Evolutionary conservation across 2,113 vertebrate genomes (phyloP), one percentile per base, ranked within the genome.

Genomic region (Urocynchramus pylzowi): DNA sequence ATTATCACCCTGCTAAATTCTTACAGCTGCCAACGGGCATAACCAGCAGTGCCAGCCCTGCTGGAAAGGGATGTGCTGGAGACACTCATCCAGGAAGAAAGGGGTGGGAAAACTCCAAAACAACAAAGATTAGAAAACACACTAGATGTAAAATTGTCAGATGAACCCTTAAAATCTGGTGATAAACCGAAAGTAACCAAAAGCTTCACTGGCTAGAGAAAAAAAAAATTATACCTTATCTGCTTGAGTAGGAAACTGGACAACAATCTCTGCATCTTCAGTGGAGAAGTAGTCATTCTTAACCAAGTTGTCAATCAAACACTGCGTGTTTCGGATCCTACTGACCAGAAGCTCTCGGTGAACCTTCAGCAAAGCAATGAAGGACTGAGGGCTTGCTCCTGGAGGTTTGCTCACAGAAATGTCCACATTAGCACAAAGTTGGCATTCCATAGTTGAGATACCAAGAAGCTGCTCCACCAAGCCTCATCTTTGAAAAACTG

Each of bases 241-340:
- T 2, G 98, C 95, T 96, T 98, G 98, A 42, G 99, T 99, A 71
- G 94, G 77, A 69, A 98, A 98, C 14, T 97, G 98, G 47, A 97
- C 97, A 30, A 98, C 98, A 1, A 99, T 99, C 96, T 99, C 99
- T 1, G 97, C 98, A 16, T 99, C 99, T 76, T 99, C 99, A 2
- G 80, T 79, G 7, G 99, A 99, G 97, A 99, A 97, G 96, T 99
- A 99, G 61, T 98, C 98, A 5, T 98, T 98, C 60, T 96, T 50
- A n/a, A 97, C 59, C 93, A 99, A 95, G 97, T 99, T 99, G 97
- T 99, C 99, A 95, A 99, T 85, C 96, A 99, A 93, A 87, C 99
- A 99, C 95, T 98, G 98, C 0, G 98, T 98, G 91, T 99, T 99
- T 74, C 91, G 98, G 94, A 99, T 96, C n/a, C 94, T 95, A 3